Evolutionary conservation across 2,797 vertebrate genomes (phyloP).

Genomic region (Macrochelys suwanniensis): DNA sequence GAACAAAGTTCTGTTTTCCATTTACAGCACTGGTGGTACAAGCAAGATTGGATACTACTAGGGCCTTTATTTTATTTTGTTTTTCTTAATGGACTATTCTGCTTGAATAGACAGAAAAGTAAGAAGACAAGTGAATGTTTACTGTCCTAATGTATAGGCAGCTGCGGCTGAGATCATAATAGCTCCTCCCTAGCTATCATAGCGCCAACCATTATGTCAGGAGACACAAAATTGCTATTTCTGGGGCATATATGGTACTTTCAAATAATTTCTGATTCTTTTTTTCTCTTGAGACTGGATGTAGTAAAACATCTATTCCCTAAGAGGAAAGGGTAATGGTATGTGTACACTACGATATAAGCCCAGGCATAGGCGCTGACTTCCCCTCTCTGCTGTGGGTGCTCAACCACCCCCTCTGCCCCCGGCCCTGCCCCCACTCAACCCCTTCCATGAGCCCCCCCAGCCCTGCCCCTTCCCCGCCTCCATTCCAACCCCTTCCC

Average conservation of each 20-base stretch:
- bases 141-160: neutral
- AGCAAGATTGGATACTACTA: neutral
- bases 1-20: neutral
- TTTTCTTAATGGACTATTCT: conserved; percentile 4
- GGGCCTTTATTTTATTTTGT: neutral
- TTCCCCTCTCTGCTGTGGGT: too few species aligned
- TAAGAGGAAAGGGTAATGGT: too few species aligned
- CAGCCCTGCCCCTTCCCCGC: too few species aligned
- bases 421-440: too few species aligned
- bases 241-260: neutral
- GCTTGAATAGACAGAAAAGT: neutral
- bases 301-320: neutral
- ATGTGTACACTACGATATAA: too few species aligned
- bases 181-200: neutral
- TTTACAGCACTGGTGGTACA: neutral
- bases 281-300: neutral
- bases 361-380: too few species aligned
- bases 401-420: too few species aligned
- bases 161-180: neutral
- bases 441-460: too few species aligned
- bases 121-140: neutral
- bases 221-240: neutral
- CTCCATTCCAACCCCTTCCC: too few species aligned
- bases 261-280: neutral
- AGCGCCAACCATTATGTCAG: neutral